Base-by-base conservation (phyloP, 92 coral and sea anemone genomes). In the Nematostella vectensis region DNA sequence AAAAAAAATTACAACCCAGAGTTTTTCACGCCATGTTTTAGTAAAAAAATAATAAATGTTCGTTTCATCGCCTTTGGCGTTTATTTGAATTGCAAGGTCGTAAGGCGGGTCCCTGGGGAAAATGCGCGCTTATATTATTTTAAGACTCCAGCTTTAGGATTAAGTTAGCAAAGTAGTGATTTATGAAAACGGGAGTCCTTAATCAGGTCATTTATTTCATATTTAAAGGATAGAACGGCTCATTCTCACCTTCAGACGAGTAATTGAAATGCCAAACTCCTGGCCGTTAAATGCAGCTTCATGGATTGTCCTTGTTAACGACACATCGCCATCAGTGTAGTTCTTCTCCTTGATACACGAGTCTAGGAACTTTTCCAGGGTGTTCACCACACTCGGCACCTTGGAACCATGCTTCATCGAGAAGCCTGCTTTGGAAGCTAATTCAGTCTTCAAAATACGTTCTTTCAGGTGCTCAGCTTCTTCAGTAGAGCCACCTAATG, bases 181-280 rank as follows among this genome's bases (percentile, higher is more conserved):
- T n/a, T n/a, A n/a, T n/a, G n/a, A n/a, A n/a, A n/a, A n/a, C n/a
- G n/a, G n/a, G n/a, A n/a, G n/a, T n/a, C n/a, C n/a, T n/a, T n/a
- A n/a, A n/a, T n/a, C n/a, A n/a, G n/a, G n/a, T n/a, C n/a, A n/a
- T n/a, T n/a, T n/a, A n/a, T n/a, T n/a, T n/a, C n/a, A n/a, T n/a
- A n/a, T n/a, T n/a, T n/a, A n/a, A n/a, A n/a, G n/a, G n/a, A n/a
- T n/a, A n/a, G n/a, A n/a, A n/a, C n/a, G n/a, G n/a, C n/a, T n/a
- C n/a, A n/a, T n/a, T n/a, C n/a, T 11, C 39, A 65, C 71, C 71
- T 51, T 65, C 16, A 65, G 30, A 24, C 19, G 48, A 11, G 17
- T 22, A 30, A 53, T 36, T 18, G 71, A 15, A 3, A 48, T 27
- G 25, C 71, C 71, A 8, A 65, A 22, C 36, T 54, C 61, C 30